Conservation (phyloP, 2,113 vertebrate species). For the Amphiprion percula region DNA sequence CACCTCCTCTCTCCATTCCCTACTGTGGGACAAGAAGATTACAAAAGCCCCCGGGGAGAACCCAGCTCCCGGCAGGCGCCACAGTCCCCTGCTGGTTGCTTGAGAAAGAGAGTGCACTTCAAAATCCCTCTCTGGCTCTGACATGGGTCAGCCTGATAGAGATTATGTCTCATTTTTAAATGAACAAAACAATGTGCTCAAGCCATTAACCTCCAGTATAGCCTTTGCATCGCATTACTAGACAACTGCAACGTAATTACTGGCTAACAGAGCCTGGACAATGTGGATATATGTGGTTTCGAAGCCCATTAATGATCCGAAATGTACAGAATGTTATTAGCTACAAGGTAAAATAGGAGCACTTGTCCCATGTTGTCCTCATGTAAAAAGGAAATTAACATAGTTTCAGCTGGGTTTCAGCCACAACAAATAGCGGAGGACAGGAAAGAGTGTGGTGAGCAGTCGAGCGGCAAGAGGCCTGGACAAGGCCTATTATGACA, state of each 20-base stretch:
- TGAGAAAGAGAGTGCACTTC: conserved; percentile 40
- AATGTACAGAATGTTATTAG: conserved; percentile 53
- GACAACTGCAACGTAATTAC: conserved; percentile 66
- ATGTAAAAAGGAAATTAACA: conserved; percentile 74
- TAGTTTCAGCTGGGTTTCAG: conserved; percentile 65
- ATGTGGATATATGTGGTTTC: conserved; percentile 31
- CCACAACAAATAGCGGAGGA: conserved; percentile 73
- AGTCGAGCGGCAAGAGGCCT: conserved; percentile 61
- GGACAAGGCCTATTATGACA: conserved; percentile 76
- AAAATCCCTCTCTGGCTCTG: conserved; percentile 37
- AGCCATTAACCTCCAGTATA: conserved; percentile 62
- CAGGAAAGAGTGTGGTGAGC: conserved; percentile 70
- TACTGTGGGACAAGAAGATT: conserved; percentile 74
- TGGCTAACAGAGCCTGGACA: conserved; percentile 17
- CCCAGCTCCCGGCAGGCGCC: conserved; percentile 55
- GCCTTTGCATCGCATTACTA: conserved; percentile 54
- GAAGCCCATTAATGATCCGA: conserved; percentile 48
- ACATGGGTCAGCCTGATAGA: conserved; percentile 36
- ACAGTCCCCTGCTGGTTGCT: conserved; percentile 47
- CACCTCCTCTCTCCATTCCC: conserved; percentile 54
- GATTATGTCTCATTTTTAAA: conserved; percentile 60
- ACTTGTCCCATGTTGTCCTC: conserved; percentile 56
- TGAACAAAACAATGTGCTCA: conserved; percentile 42
- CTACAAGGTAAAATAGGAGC: conserved; percentile 51
- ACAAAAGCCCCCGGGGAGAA: conserved; percentile 68